A percentile compares a stretch with the other conserved stretches of the same genome.
Evolutionary conservation across 2,888 invertebrate genomes (phyloP).

Genomic region (Temnothorax ravouxi): DNA sequence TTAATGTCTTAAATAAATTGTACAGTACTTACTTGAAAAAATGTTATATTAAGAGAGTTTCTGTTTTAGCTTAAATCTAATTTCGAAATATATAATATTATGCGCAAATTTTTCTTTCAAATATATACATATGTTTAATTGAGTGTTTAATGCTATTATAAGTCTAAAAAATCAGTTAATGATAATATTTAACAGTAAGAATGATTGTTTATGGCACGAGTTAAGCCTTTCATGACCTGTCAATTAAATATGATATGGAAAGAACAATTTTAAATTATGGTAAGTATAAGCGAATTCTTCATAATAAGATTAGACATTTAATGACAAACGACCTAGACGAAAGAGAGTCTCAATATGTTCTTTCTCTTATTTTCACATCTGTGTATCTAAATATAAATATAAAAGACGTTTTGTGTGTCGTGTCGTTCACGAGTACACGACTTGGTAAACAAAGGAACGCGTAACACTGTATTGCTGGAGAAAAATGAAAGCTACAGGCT

Average conservation of each 20-base stretch:
- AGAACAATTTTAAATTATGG: slow-evolving; percentile 61
- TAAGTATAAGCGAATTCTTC: slow-evolving; percentile 32
- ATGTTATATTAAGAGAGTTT: not conserved
- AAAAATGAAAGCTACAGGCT: slow-evolving; percentile 60
- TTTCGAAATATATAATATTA: not conserved
- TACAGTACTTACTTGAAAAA: not conserved
- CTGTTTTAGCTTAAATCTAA: not conserved
- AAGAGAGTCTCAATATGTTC: not conserved
- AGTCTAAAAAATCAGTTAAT: not conserved
- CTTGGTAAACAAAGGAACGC: slow-evolving; percentile 52
- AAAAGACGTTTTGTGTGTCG: slow-evolving; percentile 13
- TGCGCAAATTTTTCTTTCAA: not conserved
- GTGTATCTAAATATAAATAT: not conserved
- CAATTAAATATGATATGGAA: slow-evolving; percentile 58
- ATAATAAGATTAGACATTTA: slow-evolving; percentile 19
- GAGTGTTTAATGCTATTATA: not conserved
- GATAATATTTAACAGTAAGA: not conserved
- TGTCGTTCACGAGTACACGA: slow-evolving; percentile 33
- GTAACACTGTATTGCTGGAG: slow-evolving; percentile 63
- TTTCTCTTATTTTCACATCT: not conserved
- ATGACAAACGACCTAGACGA: slow-evolving; percentile 47
- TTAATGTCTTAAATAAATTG: slow-evolving; percentile 14
- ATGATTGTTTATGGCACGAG: not conserved
- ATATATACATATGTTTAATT: not conserved
- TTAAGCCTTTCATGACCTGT: not conserved